Base-by-base conservation (phyloP, 2,113 vertebrate species). In the Accipiter cooperii region DNA sequence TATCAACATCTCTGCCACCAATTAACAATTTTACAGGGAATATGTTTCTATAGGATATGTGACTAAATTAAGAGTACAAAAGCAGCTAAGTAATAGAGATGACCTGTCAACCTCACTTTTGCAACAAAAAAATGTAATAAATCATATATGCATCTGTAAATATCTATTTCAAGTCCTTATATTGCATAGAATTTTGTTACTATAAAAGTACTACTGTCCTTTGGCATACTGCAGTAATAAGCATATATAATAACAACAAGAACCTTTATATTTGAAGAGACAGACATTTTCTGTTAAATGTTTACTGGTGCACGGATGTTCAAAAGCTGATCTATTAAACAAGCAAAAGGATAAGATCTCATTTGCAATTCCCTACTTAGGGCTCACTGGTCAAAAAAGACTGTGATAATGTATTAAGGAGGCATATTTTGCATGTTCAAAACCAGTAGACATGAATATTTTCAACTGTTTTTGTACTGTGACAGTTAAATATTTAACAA, bases 231-330 rank as follows among this genome's bases (percentile, higher is more conserved):
- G 87, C 78, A 96, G 58, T 65, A 74, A 58, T 31, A 86, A 87
- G 38, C 71, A 93, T 14, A 54, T 19, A 31, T 7, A 55, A 61
- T 2, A 75, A 60, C 11, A 36, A 64, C 38, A 8, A 61, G 24
- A 8, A 57, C n/a, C 54, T 77, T 51, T 63, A 14, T n/a, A 73
- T 47, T 42, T 76, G 69, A 68, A 85, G 31, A 87, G 66, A 91
- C 51, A 91, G 84, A 70, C 38, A 70, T 96, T 90, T 91, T 95
- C 66, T 96, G 26, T 70, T 83, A 71, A 77, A 73, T 80, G 38
- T 68, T 94, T 94, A 84, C 84, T 93, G 51, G 46, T 95, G 66
- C 87, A 91, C 5, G 38, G 38, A 60, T 83, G 82, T 42, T 40
- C 66, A 88, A 93, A 93, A 85, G 33, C 93, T 74, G 70, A 95